phyloP scores from a whole-genome alignment of 2,113 vertebrate species.

The Physeter macrocephalus region DNA sequence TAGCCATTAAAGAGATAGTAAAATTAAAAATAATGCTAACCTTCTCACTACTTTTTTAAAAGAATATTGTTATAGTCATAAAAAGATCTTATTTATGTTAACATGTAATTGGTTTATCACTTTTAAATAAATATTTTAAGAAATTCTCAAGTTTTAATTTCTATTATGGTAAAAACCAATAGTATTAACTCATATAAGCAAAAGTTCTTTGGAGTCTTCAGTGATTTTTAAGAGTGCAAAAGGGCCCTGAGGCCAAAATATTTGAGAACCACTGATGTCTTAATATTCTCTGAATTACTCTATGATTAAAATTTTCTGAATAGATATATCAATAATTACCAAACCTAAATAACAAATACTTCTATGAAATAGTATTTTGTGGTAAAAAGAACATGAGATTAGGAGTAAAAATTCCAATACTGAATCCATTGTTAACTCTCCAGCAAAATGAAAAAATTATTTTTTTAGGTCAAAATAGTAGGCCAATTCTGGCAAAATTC shows the following conservation, averaged over 20 bases:
- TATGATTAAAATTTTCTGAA: background rate
- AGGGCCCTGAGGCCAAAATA: background rate
- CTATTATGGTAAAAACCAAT: background rate
- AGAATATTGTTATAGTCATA: background rate
- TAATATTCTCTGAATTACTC: background rate
- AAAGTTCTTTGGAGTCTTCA: background rate
- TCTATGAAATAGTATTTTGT: background rate
- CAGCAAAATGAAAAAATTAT: background rate
- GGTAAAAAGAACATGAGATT: background rate
- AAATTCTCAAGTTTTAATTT: background rate
- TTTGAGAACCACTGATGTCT: background rate
- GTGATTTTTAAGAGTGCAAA: background rate
- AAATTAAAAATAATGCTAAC: background rate
- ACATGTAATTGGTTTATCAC: background rate
- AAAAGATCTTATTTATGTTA: background rate
- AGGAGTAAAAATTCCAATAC: background rate
- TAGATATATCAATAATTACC: background rate
- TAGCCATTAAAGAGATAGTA: background rate
- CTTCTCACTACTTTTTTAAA: background rate
- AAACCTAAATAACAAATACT: background rate
- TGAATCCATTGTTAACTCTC: background rate
- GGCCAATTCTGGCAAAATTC: background rate
- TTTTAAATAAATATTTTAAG: background rate
- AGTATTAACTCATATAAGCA: background rate
- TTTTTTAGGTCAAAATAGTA: background rate